Base-by-base conservation (phyloP, 2,888 invertebrate species). In the Xanthorhoe spadicearia region DNA sequence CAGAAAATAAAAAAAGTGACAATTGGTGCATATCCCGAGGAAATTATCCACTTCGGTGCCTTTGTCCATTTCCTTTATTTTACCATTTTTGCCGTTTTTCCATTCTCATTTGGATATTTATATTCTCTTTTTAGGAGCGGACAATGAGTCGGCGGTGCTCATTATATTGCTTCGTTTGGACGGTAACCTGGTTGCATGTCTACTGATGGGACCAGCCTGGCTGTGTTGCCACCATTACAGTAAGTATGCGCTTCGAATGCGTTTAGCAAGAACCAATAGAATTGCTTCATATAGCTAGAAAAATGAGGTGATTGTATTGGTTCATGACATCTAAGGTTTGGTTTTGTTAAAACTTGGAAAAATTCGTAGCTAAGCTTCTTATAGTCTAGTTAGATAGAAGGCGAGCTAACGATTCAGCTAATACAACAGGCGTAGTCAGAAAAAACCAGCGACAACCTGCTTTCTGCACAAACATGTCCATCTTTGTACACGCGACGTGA, bases 61-160 rank as follows among this genome's bases (percentile, higher is more conserved):
- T 92, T 91, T 92, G 92, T 91, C 86, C 88, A 91, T 86, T 86
- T 86, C 85, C 90, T 90, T 92, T 92, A 90, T 92, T 90, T 89
- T 82, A 85, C 89, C 87, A 88, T 92, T 92, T 92, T 90, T 89
- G 87, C 89, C 89, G 86, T 91, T 92, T 91, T 89, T 89, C 90
- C 89, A 86, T 90, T 90, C 92, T 91, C 92, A 93, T 92, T 93
- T 93, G 92, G 90, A 91, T 92, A 92, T 92, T 92, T 92, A 91
- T 92, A 83, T 91, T 82, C 83, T 87, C 89, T 89, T 90, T 91
- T 91, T 90, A 87, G 85, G 81, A 76, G 74, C 77, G 83, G 81
- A 88, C 87, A 86, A 85, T 84, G 84, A 85, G 83, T 69, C 68
- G 77, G 71, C 72, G 73, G 71, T 68, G 88, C 92, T 92, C 92